phyloP scores from a whole-genome alignment of 2,888 invertebrate genomes.

The Polylopha cassiicola region DNA sequence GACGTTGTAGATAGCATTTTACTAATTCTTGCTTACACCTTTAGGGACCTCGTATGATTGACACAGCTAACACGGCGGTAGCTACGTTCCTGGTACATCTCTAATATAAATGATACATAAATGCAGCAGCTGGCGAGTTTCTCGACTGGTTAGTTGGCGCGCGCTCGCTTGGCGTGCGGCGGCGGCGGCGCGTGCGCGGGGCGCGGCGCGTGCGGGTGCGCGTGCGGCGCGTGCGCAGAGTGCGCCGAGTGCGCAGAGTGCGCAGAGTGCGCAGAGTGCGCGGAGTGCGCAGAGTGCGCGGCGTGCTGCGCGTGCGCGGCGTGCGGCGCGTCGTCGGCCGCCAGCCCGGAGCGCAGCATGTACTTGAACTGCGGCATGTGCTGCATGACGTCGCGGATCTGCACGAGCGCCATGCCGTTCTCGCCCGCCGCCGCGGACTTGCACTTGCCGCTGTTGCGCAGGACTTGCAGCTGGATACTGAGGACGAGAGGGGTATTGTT shows the following conservation, averaged over 20 bases:
- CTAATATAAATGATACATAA: not conserved
- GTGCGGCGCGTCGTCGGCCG: constrained; percentile 43
- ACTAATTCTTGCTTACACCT: no score
- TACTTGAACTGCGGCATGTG: constrained; percentile 93
- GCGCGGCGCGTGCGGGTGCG: constrained; percentile 35
- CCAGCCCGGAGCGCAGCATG: constrained; percentile 80
- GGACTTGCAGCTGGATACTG: constrained; percentile 85
- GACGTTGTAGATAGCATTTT: no score
- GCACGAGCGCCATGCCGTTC: constrained; percentile 87
- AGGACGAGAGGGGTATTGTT: not conserved
- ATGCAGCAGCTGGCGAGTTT: not conserved
- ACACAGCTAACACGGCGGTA: no score
- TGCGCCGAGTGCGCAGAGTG: constrained; percentile 35
- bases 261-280: constrained; percentile 29
- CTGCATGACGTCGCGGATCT: constrained; percentile 88
- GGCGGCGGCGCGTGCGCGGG: constrained; percentile 28
- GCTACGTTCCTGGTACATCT: no score
- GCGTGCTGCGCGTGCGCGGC: constrained; percentile 29
- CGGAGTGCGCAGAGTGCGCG: constrained; percentile 28
- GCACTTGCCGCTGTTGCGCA: constrained; percentile 86
- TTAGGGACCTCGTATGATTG: no score
- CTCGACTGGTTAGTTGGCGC: constrained; percentile 49
- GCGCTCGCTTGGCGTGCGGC: constrained; percentile 47
- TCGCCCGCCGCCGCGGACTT: constrained; percentile 78
- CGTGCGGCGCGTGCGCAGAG: constrained; percentile 29